phyloP scores from a whole-genome alignment of 2,888 invertebrate species.

The Tetropium fuscum region DNA sequence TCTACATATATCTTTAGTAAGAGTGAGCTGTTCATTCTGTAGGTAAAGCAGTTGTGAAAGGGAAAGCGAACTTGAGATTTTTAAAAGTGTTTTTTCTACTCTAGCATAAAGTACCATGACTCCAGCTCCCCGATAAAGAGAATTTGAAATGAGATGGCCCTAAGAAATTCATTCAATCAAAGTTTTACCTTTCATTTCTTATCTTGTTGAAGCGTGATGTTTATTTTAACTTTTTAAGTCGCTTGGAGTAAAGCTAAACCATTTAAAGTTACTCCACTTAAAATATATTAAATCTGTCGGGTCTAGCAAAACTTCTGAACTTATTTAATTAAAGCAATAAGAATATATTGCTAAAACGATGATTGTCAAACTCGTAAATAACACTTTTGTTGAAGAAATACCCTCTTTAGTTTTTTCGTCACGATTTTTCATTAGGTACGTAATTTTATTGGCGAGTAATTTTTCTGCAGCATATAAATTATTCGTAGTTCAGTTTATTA shows the following conservation, averaged over 20 bases:
- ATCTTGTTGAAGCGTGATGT: slow-evolving; percentile 12
- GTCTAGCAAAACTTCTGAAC: not conserved
- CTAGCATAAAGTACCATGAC: not conserved
- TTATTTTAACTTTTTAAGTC: slow-evolving; percentile 4
- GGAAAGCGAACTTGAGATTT: not conserved
- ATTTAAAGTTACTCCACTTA: slow-evolving; percentile 5
- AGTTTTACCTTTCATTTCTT: slow-evolving; percentile 7
- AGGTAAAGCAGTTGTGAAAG: no score
- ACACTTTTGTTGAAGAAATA: not conserved
- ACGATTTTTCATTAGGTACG: not conserved
- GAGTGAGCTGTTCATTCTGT: no score
- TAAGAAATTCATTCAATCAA: slow-evolving; percentile 14
- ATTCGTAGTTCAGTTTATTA: no score
- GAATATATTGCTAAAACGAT: not conserved
- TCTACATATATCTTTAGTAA: no score
- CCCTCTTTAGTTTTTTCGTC: not conserved
- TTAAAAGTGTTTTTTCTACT: not conserved
- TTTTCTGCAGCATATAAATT: no score
- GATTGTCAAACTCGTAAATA: not conserved
- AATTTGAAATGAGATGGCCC: not conserved
- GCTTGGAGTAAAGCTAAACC: not conserved
- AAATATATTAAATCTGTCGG: slow-evolving; percentile 2
- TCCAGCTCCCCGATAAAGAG: not conserved
- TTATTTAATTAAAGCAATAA: slow-evolving; percentile 8
- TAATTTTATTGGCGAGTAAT: no score